A percentile compares a stretch with the other conserved stretches of the same genome.
Evolutionary conservation across 2,888 invertebrate species (phyloP).

Genomic region (Thereva unica): DNA sequence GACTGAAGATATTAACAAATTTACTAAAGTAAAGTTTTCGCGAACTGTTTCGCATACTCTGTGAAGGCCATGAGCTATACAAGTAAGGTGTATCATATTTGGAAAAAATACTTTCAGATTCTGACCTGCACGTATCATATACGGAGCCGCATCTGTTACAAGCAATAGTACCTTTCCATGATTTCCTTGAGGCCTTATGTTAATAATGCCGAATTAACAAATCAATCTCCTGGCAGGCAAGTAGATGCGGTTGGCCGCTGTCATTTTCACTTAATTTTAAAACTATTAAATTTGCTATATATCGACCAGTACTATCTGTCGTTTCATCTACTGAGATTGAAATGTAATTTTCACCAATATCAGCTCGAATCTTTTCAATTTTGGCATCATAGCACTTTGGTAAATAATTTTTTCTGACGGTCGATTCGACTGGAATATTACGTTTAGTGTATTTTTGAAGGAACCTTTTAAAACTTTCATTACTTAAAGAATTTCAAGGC

Average conservation of each 20-base stretch:
- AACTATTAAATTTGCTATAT: no score
- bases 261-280: no score
- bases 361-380: background rate
- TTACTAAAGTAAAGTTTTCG: background rate
- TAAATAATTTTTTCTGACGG: no score
- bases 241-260: no score
- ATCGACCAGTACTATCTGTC: background rate
- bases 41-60: slow-evolving; percentile 45
- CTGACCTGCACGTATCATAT: slow-evolving; percentile 45
- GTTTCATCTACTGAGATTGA: slow-evolving; percentile 26
- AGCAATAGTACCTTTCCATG: slow-evolving; percentile 5
- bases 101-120: slow-evolving; percentile 46
- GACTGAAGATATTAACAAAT: no score
- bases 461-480: no score
- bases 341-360: slow-evolving; percentile 9
- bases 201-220: slow-evolving; percentile 8
- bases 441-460: no score
- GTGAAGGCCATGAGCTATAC: slow-evolving; percentile 48
- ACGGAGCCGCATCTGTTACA: slow-evolving; percentile 38
- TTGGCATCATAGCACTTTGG: no score
- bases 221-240: slow-evolving; percentile 7
- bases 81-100: slow-evolving; percentile 47
- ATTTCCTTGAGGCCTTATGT: background rate
- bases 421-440: no score
- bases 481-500: no score